Evolutionary conservation across 2,888 invertebrate genomes (phyloP).

Genomic region (Bellardia bayeri): DNA sequence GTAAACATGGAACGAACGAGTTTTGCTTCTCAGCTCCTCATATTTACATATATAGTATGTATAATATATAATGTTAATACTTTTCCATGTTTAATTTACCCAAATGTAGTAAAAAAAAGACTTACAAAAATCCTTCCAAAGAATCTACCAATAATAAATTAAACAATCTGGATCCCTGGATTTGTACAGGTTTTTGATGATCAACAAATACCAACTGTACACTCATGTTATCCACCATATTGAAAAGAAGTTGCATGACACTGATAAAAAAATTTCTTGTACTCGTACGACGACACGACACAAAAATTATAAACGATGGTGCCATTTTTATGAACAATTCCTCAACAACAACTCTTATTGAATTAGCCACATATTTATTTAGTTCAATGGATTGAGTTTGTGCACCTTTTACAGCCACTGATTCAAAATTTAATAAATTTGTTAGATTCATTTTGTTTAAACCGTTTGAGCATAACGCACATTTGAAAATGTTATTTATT

Average conservation of each 20-base stretch:
- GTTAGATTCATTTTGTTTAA: constrained; percentile 53
- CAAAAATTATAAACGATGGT: constrained; percentile 64
- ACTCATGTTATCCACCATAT: constrained; percentile 75
- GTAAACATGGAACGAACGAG: too few species aligned
- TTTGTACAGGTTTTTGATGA: constrained; percentile 14
- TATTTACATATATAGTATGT: too few species aligned
- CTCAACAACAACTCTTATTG: constrained; percentile 35
- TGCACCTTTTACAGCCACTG: background rate
- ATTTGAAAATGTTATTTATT: background rate
- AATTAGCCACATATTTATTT: constrained; percentile 29
- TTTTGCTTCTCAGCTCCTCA: too few species aligned
- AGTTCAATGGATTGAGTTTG: constrained; percentile 25
- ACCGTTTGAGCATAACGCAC: background rate
- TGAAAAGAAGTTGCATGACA: constrained; percentile 75
- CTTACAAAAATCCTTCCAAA: constrained; percentile 66
- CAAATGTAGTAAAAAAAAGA: background rate
- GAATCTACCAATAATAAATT: constrained; percentile 66
- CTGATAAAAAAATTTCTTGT: constrained; percentile 75
- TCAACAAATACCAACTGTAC: constrained; percentile 74
- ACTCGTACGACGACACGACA: constrained; percentile 76
- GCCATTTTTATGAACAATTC: constrained; percentile 38
- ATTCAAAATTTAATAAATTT: constrained; percentile 37
- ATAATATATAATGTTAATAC: too few species aligned
- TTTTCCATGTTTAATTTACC: too few species aligned
- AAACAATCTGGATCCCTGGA: constrained; percentile 44